Base-by-base conservation (phyloP, 2,797 vertebrate genomes). In the Emys orbicularis region DNA sequence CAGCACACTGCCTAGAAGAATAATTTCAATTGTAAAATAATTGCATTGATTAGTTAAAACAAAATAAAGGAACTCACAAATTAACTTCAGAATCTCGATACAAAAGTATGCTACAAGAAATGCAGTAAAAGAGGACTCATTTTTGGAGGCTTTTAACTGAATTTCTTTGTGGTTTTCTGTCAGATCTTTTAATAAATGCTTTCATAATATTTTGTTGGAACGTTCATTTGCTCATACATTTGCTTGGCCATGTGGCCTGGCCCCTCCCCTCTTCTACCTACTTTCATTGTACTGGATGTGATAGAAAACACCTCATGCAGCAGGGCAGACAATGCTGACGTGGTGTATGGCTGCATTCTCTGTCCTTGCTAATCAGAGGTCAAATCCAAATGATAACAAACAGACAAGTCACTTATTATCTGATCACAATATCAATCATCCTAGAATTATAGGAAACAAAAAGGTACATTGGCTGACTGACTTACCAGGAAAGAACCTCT, bases 341-440 rank as follows among this genome's bases (percentile, higher is more conserved):
- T 68, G 34, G 12, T 6, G 47, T 27, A 47, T 1, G 50, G 44
- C 23, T 16, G 31, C 56, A 90, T 61, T 23, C 52, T 81, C 74
- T 4, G 1, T 50, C 81, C 88, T 93, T 87, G 44, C 54, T 82
- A 92, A 84, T 31, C 44, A 89, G 31, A 50, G 34, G 90, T 93
- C 93, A 92, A 93, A 93, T 41, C 44, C 56, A 84, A 82, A 90
- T 27, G 89, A 93, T 3, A 8, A 80, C 79, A 89, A 61, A 34
- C 1, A 1, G 77, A 80, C 41, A 79, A 49, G 56, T 18, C 81
- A 44, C 18, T 74, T 81, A 27, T 37, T 49, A 83, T 59, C 54
- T 88, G 50, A 49, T 59, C 52, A 92, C 7, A 59, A 13, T 37
- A 83, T 34, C 19, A 21, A 59, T 77, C 49, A 81, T 3, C 65